A percentile compares a stretch with the other conserved stretches of the same genome.
These are phyloP conservation scores for Fistularia commersonii DNA, from an alignment of 2,797 vertebrate species.

Conservation along the genomic window DNA sequence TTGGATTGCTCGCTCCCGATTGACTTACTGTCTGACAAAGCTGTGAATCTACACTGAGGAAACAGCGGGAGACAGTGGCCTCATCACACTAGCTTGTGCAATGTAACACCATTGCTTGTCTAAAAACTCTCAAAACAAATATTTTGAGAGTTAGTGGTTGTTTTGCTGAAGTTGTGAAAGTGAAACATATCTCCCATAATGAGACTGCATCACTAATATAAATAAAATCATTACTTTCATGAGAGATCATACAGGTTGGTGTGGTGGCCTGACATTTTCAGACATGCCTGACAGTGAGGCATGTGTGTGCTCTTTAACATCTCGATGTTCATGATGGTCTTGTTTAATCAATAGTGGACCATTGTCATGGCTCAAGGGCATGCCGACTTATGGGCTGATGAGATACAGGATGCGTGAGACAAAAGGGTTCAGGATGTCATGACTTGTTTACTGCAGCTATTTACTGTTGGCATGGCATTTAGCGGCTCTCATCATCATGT, in stretches of 20 bases:
- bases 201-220: not conserved
- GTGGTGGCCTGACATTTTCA: conserved; percentile 2
- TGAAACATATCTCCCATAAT: too few species aligned
- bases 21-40: too few species aligned
- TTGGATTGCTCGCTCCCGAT: too few species aligned
- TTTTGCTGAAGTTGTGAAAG: too few species aligned
- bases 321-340: conserved; percentile 45
- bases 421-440: conserved; percentile 54
- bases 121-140: too few species aligned
- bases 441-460: conserved; percentile 78
- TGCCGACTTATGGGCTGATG: conserved; percentile 56
- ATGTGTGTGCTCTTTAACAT: conserved; percentile 59
- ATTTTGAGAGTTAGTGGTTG: too few species aligned
- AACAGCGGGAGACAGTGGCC: too few species aligned
- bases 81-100: too few species aligned
- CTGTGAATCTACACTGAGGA: too few species aligned
- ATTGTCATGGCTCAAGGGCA: conserved; percentile 76
- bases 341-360: conserved; percentile 73
- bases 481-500: conserved; percentile 48
- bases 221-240: conserved; percentile 14
- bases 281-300: conserved; percentile 28
- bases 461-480: conserved; percentile 68
- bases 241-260: conserved; percentile 20
- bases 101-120: too few species aligned
- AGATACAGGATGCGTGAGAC: conserved; percentile 57